Evolutionary conservation across 2,113 vertebrate genomes (phyloP), one percentile per base, ranked within the genome.

Genomic region (Spermophilus dauricus): DNA sequence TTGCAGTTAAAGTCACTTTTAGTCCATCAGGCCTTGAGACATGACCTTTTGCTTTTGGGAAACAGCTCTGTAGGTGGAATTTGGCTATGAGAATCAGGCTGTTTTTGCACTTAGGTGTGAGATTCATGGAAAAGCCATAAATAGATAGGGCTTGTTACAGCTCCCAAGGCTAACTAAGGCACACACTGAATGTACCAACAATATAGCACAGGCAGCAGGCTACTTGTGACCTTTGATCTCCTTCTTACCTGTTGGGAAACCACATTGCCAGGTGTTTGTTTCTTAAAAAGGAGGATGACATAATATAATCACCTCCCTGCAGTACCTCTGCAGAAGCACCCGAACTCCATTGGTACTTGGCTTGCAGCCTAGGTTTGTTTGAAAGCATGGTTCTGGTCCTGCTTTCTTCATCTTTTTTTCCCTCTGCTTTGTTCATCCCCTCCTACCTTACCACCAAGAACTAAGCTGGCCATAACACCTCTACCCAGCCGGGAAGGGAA

Each of bases 391-490:
- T 48, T 48, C 58, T 61, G 48, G 67, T 53, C 82, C 67, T 84
- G 76, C 70, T 77, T 76, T 70, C 58, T 75, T 88, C 34, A 34
- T 75, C 51, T 95, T 73, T 86, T 51, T 48, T 93, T 51, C 65
- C 76, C 58, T 80, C 30, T 80, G 51, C 85, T 88, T 96, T 90
- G 45, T 93, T 84, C 22, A 30, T 58, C 28, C 30, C n/a, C 85
- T 94, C 70, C 69, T 63, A 5, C 45, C 61, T 26, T 18, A 61
- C n/a, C 20, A 72, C 13, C 1, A 76, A 45, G 24, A 48, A 67
- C 45, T 78, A 78, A 85, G 72, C 51, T 84, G 83, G 88, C 51
- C 39, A 8, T n/a, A 17, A 63, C 48, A 65, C 48, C 48, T 53
- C 77, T n/a, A 42, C n/a, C 56, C 6, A 65, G 70, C 76, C 58